Evolutionary conservation across 2,797 vertebrate genomes (phyloP), one percentile per base, ranked within the genome.

Genomic region (Gila robusta): DNA sequence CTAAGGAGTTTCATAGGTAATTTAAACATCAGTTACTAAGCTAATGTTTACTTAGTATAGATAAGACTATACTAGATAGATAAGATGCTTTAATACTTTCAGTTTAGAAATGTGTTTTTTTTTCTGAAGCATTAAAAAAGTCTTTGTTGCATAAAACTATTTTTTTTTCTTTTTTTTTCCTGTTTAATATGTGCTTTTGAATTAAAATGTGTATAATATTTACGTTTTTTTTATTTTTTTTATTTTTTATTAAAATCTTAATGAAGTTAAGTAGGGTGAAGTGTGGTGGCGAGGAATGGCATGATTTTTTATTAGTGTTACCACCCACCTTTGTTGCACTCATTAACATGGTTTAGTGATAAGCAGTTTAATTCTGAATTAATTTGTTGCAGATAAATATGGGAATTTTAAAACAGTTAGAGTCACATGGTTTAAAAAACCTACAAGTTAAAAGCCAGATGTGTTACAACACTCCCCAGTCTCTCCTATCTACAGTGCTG

Each of bases 321-420:
- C 52, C 52, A 77, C 73, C 49, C 49, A 77, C 21, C 11, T 32
- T 59, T 23, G 9, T 70, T n/a, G 74, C 74, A 23, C 52, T 59
- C 35, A 59, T 77, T 77, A 59, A 59, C 52, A 56, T 56, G 39
- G n/a, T 72, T 26, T 26, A 72, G 12, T n/a, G 6, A 26, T 72
- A 72, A 72, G 23, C 12, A 17, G 41, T 72, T 72, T 72, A 4
- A 9, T 56, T 39, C 52, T 26, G 23, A 62, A 79, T 19, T 17
- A 19, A 79, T 79, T 79, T 41, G 35, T 59, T 41, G 76, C 52
- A 26, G 52, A 56, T 26, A 78, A 78, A 59, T 56, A 59, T 59
- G 52, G 35, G 8, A n/a, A 26, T 17, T 62, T 10, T 26, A 41
- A 26, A 66, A 17, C 28, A 16, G 14, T 17, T 32, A 17, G 28